Conservation (phyloP, 1,140 invertebrate species). For the Drosophila biarmipes region DNA sequence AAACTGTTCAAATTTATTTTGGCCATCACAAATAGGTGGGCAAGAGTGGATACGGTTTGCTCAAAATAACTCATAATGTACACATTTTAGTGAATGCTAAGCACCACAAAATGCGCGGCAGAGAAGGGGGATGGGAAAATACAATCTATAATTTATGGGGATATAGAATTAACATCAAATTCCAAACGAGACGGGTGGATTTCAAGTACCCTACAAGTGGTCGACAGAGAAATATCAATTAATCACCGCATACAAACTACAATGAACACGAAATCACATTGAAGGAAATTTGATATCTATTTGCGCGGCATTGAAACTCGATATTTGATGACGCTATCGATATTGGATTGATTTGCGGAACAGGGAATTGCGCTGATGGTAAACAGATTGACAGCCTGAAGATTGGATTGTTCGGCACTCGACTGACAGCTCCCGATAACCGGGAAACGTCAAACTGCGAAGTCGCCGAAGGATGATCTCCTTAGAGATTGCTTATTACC, state of each 20-base stretch:
- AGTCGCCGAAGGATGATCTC: constrained; percentile 54
- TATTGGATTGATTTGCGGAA: constrained; percentile 40
- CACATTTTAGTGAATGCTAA: not conserved
- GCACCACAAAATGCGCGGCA: not conserved
- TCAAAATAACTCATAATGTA: constrained; percentile 5
- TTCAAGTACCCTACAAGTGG: not conserved
- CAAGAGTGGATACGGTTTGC: constrained; percentile 2
- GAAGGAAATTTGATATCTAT: constrained; percentile 25
- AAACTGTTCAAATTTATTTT: constrained; percentile 29
- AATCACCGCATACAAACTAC: constrained; percentile 3
- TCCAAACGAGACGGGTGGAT: not conserved
- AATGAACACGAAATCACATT: constrained; percentile 10
- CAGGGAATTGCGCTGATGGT: constrained; percentile 29
- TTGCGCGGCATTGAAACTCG: not conserved
- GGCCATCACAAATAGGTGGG: constrained; percentile 2
- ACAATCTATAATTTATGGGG: too few species aligned
- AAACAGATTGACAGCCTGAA: constrained; percentile 24
- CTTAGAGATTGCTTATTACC: constrained; percentile 52
- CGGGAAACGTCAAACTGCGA: constrained; percentile 53
- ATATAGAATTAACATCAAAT: not conserved
- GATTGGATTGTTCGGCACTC: constrained; percentile 26
- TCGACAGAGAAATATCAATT: not conserved
- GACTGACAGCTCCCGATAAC: constrained; percentile 22
- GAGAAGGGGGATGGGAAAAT: too few species aligned
- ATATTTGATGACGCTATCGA: constrained; percentile 35